A percentile compares a stretch with the other conserved stretches of the same genome.
phyloP scores from a whole-genome alignment of 2,888 invertebrate genomes.

The Hermaeophaga mercurialis region DNA sequence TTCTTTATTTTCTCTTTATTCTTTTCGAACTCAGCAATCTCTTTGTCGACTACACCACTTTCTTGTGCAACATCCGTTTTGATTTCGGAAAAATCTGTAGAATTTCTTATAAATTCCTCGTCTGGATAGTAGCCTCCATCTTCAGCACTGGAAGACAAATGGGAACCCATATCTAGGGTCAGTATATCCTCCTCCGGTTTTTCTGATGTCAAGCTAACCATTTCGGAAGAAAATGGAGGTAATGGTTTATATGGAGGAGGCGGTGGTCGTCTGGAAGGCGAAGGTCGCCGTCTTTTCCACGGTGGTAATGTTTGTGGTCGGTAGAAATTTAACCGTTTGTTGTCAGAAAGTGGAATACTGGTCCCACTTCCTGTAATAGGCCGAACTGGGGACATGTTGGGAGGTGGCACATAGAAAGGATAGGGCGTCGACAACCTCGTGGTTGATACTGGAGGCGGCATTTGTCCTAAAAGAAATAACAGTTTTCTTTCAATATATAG shows the following conservation, averaged over 20 bases:
- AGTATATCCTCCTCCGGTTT: constrained; percentile 53
- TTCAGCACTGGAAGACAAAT: constrained; percentile 44
- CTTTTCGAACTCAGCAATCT: constrained; percentile 51
- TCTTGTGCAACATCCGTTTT: constrained; percentile 41
- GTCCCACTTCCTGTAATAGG: constrained; percentile 55
- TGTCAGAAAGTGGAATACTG: constrained; percentile 67
- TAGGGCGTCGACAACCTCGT: constrained; percentile 70
- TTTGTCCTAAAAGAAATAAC: constrained; percentile 50
- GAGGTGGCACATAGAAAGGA: constrained; percentile 76
- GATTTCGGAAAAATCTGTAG: constrained; percentile 43
- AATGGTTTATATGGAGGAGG: constrained; percentile 70
- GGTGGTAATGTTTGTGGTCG: constrained; percentile 66
- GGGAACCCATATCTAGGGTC: constrained; percentile 52
- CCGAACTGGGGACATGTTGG: constrained; percentile 61
- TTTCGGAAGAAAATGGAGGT: constrained; percentile 58
- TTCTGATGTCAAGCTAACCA: constrained; percentile 53
- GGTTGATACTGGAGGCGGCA: constrained; percentile 59
- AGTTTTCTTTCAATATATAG: not conserved
- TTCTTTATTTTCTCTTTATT: constrained; percentile 55
- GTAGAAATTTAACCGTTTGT: constrained; percentile 60
- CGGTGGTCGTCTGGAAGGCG: constrained; percentile 62
- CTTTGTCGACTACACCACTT: constrained; percentile 42
- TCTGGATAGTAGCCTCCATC: constrained; percentile 39
- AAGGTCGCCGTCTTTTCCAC: constrained; percentile 61
- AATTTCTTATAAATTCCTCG: constrained; percentile 48